Evolutionary conservation across 2,797 vertebrate species (phyloP).

Genomic region (Squalus acanthias): DNA sequence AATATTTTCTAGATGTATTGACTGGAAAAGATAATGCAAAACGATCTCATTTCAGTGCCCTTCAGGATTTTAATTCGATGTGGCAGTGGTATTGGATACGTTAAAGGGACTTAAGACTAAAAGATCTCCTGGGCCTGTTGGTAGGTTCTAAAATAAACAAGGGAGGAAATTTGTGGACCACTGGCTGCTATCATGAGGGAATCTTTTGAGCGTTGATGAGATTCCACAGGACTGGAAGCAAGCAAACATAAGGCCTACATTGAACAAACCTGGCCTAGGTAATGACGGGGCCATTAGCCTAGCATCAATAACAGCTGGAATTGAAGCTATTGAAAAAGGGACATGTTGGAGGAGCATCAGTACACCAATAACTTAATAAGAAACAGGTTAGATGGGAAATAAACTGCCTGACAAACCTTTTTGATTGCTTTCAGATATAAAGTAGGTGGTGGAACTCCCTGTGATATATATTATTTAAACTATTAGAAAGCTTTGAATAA

Average conservation of each 20-base stretch:
- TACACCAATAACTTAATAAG: not conserved
- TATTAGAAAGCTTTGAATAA: not conserved
- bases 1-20: not conserved
- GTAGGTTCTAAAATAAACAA: not conserved
- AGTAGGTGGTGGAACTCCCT: not conserved
- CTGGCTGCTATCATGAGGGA: not conserved
- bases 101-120: not conserved
- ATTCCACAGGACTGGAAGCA: not conserved
- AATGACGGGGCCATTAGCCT: not conserved
- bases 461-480: not conserved
- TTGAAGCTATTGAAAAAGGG: not conserved
- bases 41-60: not conserved
- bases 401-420: not conserved
- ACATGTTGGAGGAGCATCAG: not conserved
- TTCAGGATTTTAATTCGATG: not conserved
- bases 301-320: not conserved
- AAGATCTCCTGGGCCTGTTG: not conserved
- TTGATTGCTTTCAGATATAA: not conserved
- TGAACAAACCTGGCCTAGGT: not conserved
- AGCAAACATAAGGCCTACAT: not conserved
- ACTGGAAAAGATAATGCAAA: not conserved
- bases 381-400: not conserved
- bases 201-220: not conserved
- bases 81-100: not conserved
- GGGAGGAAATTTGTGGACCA: not conserved